Conservation (phyloP, 2,888 invertebrate genomes). For the Chironomus tentans region DNA sequence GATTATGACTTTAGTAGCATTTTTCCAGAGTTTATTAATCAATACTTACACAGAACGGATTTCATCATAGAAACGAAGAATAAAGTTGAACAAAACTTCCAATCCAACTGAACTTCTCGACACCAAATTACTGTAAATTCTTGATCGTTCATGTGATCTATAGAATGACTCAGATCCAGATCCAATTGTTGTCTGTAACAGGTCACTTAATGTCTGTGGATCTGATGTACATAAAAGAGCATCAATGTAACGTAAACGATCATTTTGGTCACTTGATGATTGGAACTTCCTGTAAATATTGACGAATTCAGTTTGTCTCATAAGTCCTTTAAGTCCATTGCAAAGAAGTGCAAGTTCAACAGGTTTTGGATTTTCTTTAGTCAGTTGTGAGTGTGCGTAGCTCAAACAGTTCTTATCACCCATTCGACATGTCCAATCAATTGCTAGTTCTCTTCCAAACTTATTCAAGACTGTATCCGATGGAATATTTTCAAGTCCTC, state of each 20-base stretch:
- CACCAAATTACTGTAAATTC: not conserved
- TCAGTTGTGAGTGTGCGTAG: not conserved
- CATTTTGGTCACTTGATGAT: not conserved
- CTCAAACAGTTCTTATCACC: not conserved
- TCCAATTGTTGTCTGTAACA: not conserved
- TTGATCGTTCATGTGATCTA: not conserved
- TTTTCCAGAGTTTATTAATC: no score
- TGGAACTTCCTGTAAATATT: not conserved
- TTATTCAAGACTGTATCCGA: not conserved
- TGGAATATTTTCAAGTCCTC: not conserved
- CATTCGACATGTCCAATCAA: slow-evolving; percentile 12
- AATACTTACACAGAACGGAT: not conserved
- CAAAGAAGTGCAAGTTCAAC: not conserved
- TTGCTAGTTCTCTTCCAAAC: not conserved
- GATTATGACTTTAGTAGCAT: no score
- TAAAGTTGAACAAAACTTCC: slow-evolving; percentile 38
- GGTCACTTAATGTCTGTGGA: not conserved
- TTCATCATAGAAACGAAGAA: slow-evolving; percentile 39
- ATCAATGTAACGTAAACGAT: slow-evolving; percentile 5
- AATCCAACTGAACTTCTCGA: not conserved
- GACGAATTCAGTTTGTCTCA: not conserved
- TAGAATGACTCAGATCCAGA: not conserved
- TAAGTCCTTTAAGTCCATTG: not conserved
- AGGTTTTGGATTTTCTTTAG: not conserved
- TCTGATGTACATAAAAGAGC: not conserved